Base-by-base conservation (phyloP, 1,140 invertebrate species). In the Geopemphigus sp. region DNA sequence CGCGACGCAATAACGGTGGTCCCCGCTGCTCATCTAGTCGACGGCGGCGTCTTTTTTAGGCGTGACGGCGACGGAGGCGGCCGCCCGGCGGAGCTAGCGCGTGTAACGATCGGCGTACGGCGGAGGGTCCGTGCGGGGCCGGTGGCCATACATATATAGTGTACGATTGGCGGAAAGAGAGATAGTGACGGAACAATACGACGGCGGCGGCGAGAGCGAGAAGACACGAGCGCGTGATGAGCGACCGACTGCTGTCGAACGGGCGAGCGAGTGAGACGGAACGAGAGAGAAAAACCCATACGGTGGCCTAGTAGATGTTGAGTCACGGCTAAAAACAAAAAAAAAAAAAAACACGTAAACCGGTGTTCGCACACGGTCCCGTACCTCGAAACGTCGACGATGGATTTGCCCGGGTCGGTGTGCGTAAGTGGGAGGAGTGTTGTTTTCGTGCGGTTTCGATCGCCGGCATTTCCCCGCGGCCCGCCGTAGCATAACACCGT, bases 241-340 rank as follows among this genome's bases (percentile, higher is more conserved):
- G 59, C 29, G 76, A 12, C n/a, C 45, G 26, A 26, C 32, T 26
- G 8, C 8, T 3, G 32, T 39, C 39, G 63, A 57, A 39, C 45
- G 63, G 22, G 15, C 17, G 50, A 26, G 0, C 26, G 59, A 32
- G 19, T 3, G n/a, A 8, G 59, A 29, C 17, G 8, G 73, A 61
- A 54, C 17, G 74, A 78, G 56, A 45, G 22, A 61, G 76, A 32
- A 80, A 66, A 80, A 54, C 59, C 15, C 15, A 53, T 26, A 50
- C 26, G 78, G 63, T 53, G 78, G 74, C 74, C 74, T 78, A 78
- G 57, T 63, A 78, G 74, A 78, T 50, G 59, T 78, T 78, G 74
- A 63, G 74, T 61, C 74, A 59, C 73, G 73, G 59, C 73, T 56
- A 76, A 59, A 76, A 14, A 10, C 5, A 12, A 50, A 14, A 50